phyloP scores from a whole-genome alignment of 2,113 vertebrate species.

The Trogon melanurus region DNA sequence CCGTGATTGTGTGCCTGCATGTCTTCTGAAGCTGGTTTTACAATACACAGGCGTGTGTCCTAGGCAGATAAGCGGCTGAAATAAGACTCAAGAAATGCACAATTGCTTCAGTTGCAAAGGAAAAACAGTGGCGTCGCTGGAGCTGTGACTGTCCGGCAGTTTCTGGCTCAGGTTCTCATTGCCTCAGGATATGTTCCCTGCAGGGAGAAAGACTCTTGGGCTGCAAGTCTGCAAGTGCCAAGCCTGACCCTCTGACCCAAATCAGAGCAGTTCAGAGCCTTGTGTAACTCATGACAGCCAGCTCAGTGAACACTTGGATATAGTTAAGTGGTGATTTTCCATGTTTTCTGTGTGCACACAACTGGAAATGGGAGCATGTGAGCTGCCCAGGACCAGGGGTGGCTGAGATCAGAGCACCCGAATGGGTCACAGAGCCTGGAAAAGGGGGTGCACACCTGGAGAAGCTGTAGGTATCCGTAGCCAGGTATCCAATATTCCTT shows the following conservation, averaged over 20 bases:
- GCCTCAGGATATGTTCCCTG: neutral
- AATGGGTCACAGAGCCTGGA: neutral
- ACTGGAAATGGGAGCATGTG: neutral
- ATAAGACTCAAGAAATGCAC: neutral
- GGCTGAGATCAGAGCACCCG: neutral
- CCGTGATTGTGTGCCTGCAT: accelerated
- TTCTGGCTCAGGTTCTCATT: neutral
- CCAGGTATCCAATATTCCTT: neutral
- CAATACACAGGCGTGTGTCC: neutral
- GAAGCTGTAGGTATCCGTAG: neutral
- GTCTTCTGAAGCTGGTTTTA: neutral
- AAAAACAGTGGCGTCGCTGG: accelerated
- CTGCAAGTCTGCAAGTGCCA: too few species aligned
- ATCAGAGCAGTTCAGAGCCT: neutral
- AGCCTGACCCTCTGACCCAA: neutral
- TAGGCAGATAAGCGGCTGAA: neutral
- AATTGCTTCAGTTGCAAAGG: neutral
- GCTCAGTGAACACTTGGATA: neutral
- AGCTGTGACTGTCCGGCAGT: neutral
- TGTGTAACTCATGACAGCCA: neutral
- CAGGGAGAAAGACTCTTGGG: neutral
- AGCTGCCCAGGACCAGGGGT: neutral
- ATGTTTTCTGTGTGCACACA: accelerated
- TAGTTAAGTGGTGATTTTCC: neutral
- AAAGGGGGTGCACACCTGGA: neutral